Percentiles rank a stretch among this genome's conserved stretches.
Conservation (phyloP, 2,797 vertebrate species). For the Cossypha caffra region DNA sequence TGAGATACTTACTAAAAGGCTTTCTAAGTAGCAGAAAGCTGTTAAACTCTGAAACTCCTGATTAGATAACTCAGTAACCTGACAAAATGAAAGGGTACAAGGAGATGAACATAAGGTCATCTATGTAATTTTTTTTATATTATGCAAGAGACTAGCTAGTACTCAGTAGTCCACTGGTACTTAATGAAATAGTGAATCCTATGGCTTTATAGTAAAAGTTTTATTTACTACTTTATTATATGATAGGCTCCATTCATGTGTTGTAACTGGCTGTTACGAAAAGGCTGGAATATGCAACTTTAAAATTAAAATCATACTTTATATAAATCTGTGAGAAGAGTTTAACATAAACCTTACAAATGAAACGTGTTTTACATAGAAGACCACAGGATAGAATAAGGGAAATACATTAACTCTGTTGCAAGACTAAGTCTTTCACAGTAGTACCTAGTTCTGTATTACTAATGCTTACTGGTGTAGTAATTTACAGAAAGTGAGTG, state of each 20-base stretch:
- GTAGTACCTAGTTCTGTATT: background rate
- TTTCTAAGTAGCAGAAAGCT: background rate
- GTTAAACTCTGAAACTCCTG: constrained; percentile 4
- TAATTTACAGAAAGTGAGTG: background rate
- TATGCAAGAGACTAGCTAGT: background rate
- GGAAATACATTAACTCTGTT: background rate
- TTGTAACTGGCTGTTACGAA: background rate
- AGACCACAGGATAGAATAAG: background rate
- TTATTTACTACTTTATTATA: constrained; percentile 35
- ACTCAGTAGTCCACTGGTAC: background rate
- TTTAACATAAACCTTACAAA: background rate
- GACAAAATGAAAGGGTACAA: constrained; percentile 38
- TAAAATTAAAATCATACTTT: background rate
- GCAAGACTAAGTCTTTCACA: background rate
- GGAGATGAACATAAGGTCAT: constrained; percentile 2
- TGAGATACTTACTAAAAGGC: background rate
- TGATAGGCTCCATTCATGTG: constrained; percentile 19
- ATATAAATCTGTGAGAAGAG: background rate
- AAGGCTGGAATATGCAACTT: constrained; percentile 40
- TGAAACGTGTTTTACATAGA: background rate
- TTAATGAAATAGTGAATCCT: constrained; percentile 27
- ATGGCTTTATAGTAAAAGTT: background rate
- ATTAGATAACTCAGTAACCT: constrained; percentile 26
- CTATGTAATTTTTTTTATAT: constrained; percentile 12
- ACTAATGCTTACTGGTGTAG: background rate